Conservation (phyloP, 2,113 vertebrate species). For the Oncorhynchus keta region DNA sequence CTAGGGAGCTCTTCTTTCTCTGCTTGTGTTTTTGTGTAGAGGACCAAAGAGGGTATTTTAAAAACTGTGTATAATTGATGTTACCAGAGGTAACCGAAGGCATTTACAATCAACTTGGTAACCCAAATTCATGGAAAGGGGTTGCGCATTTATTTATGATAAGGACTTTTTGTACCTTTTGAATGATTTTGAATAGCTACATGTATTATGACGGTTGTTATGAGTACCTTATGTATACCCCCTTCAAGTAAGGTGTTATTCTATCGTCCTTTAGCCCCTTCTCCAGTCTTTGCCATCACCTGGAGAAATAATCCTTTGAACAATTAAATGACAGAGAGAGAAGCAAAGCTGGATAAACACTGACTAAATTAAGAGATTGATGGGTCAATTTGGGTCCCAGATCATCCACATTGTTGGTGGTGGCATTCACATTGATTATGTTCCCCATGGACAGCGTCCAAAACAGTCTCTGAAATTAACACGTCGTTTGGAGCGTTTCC, state of each 20-base stretch:
- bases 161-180: constrained; percentile 18
- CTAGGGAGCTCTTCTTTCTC: constrained; percentile 41
- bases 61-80: constrained; percentile 63
- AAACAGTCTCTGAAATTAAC: constrained; percentile 62
- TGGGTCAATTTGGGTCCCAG: constrained; percentile 60
- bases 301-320: constrained; percentile 35
- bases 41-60: constrained; percentile 60
- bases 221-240: too few species aligned
- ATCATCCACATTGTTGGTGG: constrained; percentile 29
- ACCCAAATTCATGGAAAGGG: constrained; percentile 37
- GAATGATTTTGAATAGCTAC: too few species aligned
- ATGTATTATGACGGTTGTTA: too few species aligned
- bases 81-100: constrained; percentile 62
- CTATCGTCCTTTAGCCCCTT: background rate
- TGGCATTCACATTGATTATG: constrained; percentile 59
- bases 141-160: constrained; percentile 30
- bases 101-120: constrained; percentile 55
- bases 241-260: background rate
- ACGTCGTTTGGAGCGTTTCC: constrained; percentile 51
- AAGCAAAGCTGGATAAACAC: constrained; percentile 63
- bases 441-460: constrained; percentile 51
- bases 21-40: constrained; percentile 45
- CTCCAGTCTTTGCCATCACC: constrained; percentile 10
- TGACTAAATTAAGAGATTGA: constrained; percentile 56
- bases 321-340: constrained; percentile 50